Conservation (phyloP, 2,113 vertebrate genomes). For the Grantiella picta region DNA sequence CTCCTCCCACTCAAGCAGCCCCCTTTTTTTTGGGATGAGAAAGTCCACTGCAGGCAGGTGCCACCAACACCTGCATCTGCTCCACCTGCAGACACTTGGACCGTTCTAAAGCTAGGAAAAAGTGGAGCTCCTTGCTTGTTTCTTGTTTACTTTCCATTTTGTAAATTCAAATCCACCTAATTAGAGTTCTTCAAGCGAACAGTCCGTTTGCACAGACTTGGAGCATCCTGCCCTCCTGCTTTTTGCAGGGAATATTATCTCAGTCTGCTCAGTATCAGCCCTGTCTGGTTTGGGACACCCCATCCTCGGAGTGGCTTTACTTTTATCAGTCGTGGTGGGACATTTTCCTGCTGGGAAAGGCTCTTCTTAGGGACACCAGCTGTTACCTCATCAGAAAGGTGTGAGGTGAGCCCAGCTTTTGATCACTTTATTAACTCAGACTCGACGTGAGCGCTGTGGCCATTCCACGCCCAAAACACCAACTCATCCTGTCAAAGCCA, state of each 20-base stretch:
- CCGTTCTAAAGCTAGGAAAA: rapidly evolving
- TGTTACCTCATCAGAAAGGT: not conserved
- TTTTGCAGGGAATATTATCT: not conserved
- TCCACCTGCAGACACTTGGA: not conserved
- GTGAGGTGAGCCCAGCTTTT: constrained; percentile 16
- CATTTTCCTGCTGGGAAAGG: constrained; percentile 12
- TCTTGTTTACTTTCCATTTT: not conserved
- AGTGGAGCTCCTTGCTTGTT: not conserved
- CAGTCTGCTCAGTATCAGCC: not conserved
- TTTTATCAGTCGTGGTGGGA: not conserved
- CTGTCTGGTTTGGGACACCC: not conserved
- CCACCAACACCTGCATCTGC: not conserved
- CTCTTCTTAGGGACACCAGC: constrained; percentile 7
- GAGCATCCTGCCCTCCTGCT: not conserved
- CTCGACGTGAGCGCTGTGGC: not conserved
- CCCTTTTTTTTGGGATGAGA: not conserved
- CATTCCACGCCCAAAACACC: not conserved
- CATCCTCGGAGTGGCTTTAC: not conserved
- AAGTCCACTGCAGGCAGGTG: not conserved
- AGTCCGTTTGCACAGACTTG: not conserved
- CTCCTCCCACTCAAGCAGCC: not conserved
- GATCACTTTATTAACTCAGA: not conserved
- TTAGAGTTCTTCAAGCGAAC: not conserved
- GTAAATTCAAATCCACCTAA: not conserved
- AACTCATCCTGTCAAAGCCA: constrained; percentile 8